Percentiles rank a stretch among this genome's conserved stretches.
phyloP scores from a whole-genome alignment of 2,888 invertebrate genomes.

The Drosophila kuntzei region DNA sequence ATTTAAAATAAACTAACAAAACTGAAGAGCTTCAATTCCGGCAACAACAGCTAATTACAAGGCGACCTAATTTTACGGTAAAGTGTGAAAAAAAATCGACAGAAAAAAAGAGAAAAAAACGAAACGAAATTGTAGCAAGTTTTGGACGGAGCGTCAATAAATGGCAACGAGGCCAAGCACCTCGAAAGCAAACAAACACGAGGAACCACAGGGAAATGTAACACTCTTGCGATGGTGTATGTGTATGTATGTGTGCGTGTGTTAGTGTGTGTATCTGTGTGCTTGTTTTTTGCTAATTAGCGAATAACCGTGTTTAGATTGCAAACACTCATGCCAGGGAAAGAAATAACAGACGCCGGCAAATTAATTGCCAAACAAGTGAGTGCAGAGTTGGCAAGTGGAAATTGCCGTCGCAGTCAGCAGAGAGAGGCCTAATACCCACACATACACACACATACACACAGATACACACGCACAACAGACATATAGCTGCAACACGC shows the following conservation, averaged over 20 bases:
- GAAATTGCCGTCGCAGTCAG: conserved; percentile 60
- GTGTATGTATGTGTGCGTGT: conserved; percentile 18
- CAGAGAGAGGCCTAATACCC: conserved; percentile 60
- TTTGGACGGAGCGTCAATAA: conserved; percentile 63
- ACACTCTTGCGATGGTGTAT: conserved; percentile 18
- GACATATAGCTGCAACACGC: conserved; percentile 63
- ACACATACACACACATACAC: conserved; percentile 12
- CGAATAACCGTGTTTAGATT: conserved; percentile 83
- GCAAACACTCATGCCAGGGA: conserved; percentile 79
- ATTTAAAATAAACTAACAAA: conserved; percentile 49
- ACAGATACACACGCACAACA: conserved; percentile 13
- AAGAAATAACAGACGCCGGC: conserved; percentile 77
- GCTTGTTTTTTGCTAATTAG: conserved; percentile 81
- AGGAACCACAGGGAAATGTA: conserved; percentile 70
- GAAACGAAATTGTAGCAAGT: conserved; percentile 46
- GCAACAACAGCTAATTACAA: conserved; percentile 74
- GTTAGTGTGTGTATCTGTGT: conserved; percentile 47
- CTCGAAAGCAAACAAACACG: conserved; percentile 68
- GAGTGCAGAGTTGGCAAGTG: conserved; percentile 77
- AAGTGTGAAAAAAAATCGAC: conserved; percentile 60
- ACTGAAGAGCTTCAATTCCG: conserved; percentile 62
- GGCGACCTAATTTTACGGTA: conserved; percentile 68
- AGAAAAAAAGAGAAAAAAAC: conserved; percentile 6
- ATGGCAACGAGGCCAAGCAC: conserved; percentile 78
- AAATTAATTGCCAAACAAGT: conserved; percentile 81